These are phyloP conservation scores for Argyrosomus japonicus DNA, from an alignment of 2,113 vertebrate species.

Conservation along the genomic window DNA sequence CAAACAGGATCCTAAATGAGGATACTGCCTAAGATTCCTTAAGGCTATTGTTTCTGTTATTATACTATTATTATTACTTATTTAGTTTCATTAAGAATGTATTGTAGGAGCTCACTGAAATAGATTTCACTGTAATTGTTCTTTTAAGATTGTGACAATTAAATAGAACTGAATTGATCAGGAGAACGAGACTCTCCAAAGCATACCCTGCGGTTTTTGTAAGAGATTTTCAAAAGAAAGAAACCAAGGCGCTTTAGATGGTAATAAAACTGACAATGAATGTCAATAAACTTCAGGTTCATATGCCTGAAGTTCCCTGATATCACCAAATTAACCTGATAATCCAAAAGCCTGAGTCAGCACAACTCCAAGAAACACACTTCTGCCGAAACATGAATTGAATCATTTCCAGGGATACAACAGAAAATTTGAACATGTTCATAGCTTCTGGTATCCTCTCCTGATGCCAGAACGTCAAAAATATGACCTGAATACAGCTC, in stretches of 20 bases:
- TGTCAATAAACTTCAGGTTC: background rate
- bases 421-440: background rate
- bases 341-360: slow-evolving; percentile 10
- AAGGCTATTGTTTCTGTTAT: too few relatives aligned
- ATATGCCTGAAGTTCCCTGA: background rate
- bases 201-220: too few relatives aligned
- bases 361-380: background rate
- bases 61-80: too few relatives aligned
- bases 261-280: background rate
- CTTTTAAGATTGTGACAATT: too few relatives aligned
- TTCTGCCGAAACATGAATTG: background rate
- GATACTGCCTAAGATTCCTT: too few relatives aligned
- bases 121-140: too few relatives aligned
- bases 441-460: background rate
- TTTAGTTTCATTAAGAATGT: too few relatives aligned
- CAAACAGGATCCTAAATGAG: too few relatives aligned
- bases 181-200: too few relatives aligned
- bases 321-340: slow-evolving; percentile 6
- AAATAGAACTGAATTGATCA: too few relatives aligned
- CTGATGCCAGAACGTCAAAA: background rate
- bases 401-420: background rate
- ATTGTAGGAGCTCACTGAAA: too few relatives aligned
- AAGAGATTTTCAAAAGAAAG: background rate
- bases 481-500: background rate
- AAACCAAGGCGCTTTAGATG: background rate